Percentiles rank a stretch among this genome's conserved stretches.
phyloP scores from a whole-genome alignment of 1,140 invertebrate species.

The Notospermus geniculatus region DNA sequence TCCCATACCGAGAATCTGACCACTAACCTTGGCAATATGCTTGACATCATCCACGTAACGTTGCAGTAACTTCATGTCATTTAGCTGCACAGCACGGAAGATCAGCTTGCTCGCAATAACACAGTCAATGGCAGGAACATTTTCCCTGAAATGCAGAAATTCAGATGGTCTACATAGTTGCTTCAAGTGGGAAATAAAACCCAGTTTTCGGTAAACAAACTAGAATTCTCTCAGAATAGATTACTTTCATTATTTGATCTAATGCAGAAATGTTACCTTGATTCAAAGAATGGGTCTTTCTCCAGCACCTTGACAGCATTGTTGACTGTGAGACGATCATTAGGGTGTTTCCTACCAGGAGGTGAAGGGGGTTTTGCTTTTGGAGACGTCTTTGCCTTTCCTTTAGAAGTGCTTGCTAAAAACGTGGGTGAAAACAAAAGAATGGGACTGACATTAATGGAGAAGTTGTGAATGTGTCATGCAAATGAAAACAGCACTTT shows the following conservation, averaged over 20 bases:
- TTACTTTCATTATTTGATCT: too few relatives aligned
- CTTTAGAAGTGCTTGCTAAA: too few relatives aligned
- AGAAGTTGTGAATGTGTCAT: too few relatives aligned
- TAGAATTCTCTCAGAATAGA: too few relatives aligned
- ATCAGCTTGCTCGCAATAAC: conserved; percentile 52
- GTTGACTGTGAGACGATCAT: conserved; percentile 39
- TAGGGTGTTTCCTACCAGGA: conserved; percentile 27
- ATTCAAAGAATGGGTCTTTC: conserved; percentile 59
- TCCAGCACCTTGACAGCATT: conserved; percentile 51
- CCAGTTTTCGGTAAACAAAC: too few relatives aligned
- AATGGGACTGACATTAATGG: too few relatives aligned
- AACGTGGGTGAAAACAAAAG: too few relatives aligned
- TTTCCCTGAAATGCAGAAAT: conserved; percentile 32
- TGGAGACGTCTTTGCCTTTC: not conserved
- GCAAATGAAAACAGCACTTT: too few relatives aligned
- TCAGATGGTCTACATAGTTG: too few relatives aligned
- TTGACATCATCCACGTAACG: conserved; percentile 47
- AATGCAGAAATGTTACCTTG: conserved; percentile 31
- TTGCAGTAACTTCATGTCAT: conserved; percentile 48
- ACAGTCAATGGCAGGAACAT: conserved; percentile 57
- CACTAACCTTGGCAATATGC: conserved; percentile 46
- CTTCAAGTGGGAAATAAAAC: too few relatives aligned
- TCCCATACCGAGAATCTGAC: conserved; percentile 28
- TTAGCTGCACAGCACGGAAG: conserved; percentile 53
- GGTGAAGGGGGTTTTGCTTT: not conserved